Base-by-base conservation (phyloP, 2,888 invertebrate species). In the Cotesia congregata region DNA sequence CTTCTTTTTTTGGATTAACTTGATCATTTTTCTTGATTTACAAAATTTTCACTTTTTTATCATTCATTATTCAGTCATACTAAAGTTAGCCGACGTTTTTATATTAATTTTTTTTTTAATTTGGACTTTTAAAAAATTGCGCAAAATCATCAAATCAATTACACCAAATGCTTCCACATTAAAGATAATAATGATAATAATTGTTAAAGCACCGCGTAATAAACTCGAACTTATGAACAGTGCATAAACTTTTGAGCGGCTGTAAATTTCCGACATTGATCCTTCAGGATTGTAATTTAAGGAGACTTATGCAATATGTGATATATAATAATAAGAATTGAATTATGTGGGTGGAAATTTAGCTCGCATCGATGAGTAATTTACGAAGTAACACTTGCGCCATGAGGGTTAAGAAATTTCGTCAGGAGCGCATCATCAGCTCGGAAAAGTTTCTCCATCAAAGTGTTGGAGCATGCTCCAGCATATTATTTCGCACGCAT, bases 401-500 rank as follows among this genome's bases (percentile, higher is more conserved):
- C 39, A 61, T 40, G 15, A 62, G 61, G 72, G 61, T 62, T 72
- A 40, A 30, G 40, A 72, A 72, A 62, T 72, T 72, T 40, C 62
- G 39, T 38, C 61, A 72, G 50, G 5, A 72, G 62, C 30, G 30
- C 72, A 38, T 72, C 62, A 62, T 15, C 62, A 12, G 38, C 38
- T 15, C 7, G 68, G 67, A 67, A 74, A 74, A 74, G 41, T 74
- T 74, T 74, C 68, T 68, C 67, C 61, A 74, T 74, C 68, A 74
- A 74, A 69, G 74, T 74, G 61, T 60, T 40, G 38, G 61, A 68
- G 30, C 74, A 74, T 74, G 74, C 62, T 74, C 6, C 39, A 74
- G 74, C 69, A 74, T 74, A 74, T 67, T 74, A 74, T 74, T 74
- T 69, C 62, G 67, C 62, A 69, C 69, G 74, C 74, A 74, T 61